Evolutionary conservation across 2,888 invertebrate genomes (phyloP), one percentile per base, ranked within the genome.

Genomic region (Nymphalis urticae): DNA sequence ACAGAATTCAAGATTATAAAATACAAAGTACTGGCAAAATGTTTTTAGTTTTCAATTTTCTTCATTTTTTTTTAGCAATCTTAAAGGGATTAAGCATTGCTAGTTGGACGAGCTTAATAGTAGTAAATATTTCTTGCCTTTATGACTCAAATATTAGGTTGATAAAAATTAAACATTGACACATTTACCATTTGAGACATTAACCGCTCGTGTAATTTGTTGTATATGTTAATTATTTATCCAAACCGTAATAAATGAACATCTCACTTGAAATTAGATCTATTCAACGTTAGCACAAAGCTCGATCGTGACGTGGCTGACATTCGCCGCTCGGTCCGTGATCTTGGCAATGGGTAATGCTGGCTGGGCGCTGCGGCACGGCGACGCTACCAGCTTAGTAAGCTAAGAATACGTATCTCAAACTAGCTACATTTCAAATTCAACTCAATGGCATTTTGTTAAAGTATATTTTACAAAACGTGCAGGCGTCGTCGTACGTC

Each of bases 261-360:
- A 85, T 87, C 87, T 81, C 75, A 32, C 27, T 89, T 81, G 83
- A 83, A 87, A 88, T 88, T 82, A 83, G 77, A 87, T 82, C 84
- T 86, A 87, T 87, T 85, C 84, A 84, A 86, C 87, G 85, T 86
- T 87, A 85, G 85, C 85, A 87, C 86, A 86, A 88, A 87, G 90
- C 88, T 87, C 80, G 83, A 75, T 90, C 90, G 92, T 92, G 92
- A 92, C 92, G 91, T 90, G 92, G 89, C 90, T 90, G 92, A 91
- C 92, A 92, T 92, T 92, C 90, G 91, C 89, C 80, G 86, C 88
- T 85, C 89, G 84, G 90, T 85, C 94, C 94, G 90, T 94, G 94
- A 94, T 94, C 94, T 94, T 94, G 94, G 93, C 93, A 93, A 91
- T 93, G 93, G 89, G 93, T 93, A 93, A 90, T 93, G 93, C 86